Evolutionary conservation across 2,888 invertebrate genomes (phyloP), one percentile per base, ranked within the genome.

Genomic region (Crossocerus cetratus): DNA sequence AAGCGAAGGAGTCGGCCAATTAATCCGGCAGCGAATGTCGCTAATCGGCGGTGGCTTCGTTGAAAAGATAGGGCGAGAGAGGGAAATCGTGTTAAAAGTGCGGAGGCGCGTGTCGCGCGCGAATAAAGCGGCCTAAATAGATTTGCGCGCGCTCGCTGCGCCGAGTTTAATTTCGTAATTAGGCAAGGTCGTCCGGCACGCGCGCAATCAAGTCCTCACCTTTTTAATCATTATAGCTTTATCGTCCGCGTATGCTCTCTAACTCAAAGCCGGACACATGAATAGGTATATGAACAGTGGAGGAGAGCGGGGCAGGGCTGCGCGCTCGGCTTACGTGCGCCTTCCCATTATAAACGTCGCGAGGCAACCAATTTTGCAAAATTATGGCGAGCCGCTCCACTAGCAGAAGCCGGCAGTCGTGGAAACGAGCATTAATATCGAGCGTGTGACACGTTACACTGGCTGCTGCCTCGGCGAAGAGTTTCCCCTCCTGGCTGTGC

Each of bases 301-400:
- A 4, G 14, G n/a, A 14, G 49, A 16, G n/a, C 1, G 16, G 0
- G 49, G 49, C 5, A 49, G 49, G n/a, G 3, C 68, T 67, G 56
- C 54, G 58, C 11, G 56, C 72, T 65, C 79, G 69, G 42, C 72
- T 77, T 77, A 77, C 76, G 77, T 62, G 72, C 58, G 32, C 65
- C 65, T 23, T 60, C 67, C 77, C 82, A 67, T 82, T 80, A 80
- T 81, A 77, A 80, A 82, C 77, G 80, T 80, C 77, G 70, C 69
- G 45, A 72, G 74, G 72, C 72, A 42, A 65, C 45, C 75, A 82
- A 81, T 81, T 82, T 82, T 62, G 74, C 68, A 45, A 81, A 81
- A 81, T 82, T 80, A 82, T 68, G 74, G 71, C 82, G 74, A 76
- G 74, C 76, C 74, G 23, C 54, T 61, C 44, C 63, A 62, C 18